Conservation (phyloP, 2,797 vertebrate species). For the Melanotaenia nigrans region DNA sequence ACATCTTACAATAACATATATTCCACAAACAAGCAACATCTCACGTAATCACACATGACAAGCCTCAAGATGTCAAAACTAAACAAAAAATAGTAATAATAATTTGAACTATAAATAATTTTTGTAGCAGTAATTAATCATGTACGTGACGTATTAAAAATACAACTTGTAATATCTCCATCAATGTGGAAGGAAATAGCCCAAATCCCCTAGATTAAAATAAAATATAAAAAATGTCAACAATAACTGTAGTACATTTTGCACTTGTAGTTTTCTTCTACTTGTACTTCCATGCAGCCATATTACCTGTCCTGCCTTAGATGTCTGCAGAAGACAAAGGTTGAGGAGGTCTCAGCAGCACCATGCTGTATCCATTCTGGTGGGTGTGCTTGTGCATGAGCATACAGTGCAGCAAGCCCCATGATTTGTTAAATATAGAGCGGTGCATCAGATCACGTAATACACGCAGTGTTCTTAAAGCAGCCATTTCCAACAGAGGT, state of each 20-base stretch:
- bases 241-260: fast-evolving
- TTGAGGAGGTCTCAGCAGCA: conserved; percentile 43
- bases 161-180: background rate
- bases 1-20: background rate
- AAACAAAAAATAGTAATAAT: background rate
- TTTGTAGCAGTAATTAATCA: background rate
- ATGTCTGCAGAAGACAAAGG: conserved; percentile 39
- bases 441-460: conserved; percentile 78
- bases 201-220: background rate
- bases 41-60: background rate
- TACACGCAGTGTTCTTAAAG: conserved; percentile 62
- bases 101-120: background rate
- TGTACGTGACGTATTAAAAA: background rate
- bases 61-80: background rate
- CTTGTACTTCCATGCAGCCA: conserved; percentile 2
- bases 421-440: conserved; percentile 86
- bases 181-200: background rate
- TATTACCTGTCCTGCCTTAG: conserved; percentile 73
- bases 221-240: background rate
- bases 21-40: background rate
- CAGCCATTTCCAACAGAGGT: conserved; percentile 68
- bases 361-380: conserved; percentile 61
- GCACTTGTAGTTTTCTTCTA: background rate
- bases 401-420: conserved; percentile 54
- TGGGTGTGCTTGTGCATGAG: conserved; percentile 54